phyloP scores from a whole-genome alignment of 2,797 vertebrate genomes.

The Xyrichtys novacula region DNA sequence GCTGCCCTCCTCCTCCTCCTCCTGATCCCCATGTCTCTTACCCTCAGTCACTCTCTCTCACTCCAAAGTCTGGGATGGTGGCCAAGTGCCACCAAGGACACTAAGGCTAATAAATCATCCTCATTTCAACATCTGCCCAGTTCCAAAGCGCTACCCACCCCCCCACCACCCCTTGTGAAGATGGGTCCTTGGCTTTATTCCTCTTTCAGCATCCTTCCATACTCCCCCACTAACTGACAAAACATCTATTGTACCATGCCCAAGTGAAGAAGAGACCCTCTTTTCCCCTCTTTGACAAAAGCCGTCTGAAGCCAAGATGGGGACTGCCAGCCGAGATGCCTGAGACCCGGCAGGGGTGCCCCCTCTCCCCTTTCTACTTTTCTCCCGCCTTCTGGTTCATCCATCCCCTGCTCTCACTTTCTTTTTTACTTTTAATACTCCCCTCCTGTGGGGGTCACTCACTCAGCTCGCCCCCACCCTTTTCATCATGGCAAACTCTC shows the following conservation, averaged over 20 bases:
- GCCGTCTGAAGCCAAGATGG: constrained; percentile 93
- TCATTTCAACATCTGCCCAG: constrained; percentile 93
- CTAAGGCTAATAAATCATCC: constrained; percentile 94
- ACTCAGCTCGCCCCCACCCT: constrained; percentile 80
- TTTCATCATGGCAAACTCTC: constrained; percentile 92
- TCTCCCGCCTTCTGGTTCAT: constrained; percentile 88
- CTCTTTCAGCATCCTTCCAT: constrained; percentile 89
- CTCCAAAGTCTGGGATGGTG: constrained; percentile 90
- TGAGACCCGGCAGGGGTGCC: constrained; percentile 89
- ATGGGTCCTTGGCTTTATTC: constrained; percentile 89
- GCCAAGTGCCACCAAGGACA: constrained; percentile 96
- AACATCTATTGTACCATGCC: constrained; percentile 92
- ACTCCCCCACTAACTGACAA: constrained; percentile 88
- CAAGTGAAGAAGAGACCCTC: constrained; percentile 94
- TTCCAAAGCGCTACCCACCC: constrained; percentile 86
- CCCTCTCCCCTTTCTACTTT: constrained; percentile 75
- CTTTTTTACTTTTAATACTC: constrained; percentile 85
- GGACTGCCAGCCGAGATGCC: constrained; percentile 91
- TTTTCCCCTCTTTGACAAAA: constrained; percentile 91
- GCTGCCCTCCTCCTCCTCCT: constrained; percentile 67
- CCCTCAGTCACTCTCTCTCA: constrained; percentile 73
- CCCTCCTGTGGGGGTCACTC: constrained; percentile 94
- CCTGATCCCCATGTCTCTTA: constrained; percentile 72
- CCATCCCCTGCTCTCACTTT: constrained; percentile 85
- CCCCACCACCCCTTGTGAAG: constrained; percentile 84